Conservation (phyloP, 2,888 invertebrate genomes). For the Tridacna crocea region DNA sequence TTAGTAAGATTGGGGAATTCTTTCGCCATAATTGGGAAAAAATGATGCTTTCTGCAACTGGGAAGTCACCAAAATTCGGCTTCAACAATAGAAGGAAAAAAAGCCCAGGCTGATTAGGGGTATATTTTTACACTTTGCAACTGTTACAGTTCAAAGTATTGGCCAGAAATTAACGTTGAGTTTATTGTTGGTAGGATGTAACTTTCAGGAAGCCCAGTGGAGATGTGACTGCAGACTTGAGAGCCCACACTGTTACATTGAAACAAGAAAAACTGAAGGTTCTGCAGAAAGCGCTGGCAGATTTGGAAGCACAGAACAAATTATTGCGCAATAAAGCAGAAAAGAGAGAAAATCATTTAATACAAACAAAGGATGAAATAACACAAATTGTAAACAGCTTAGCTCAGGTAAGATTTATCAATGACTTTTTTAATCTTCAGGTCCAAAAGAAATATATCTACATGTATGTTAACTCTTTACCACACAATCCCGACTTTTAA, state of each 20-base stretch:
- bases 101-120: too few relatives aligned
- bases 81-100: too few relatives aligned
- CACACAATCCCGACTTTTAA: too few relatives aligned
- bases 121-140: too few relatives aligned
- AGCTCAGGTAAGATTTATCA: constrained; percentile 47
- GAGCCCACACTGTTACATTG: constrained; percentile 30
- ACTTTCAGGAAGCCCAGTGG: constrained; percentile 53
- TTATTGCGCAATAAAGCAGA: constrained; percentile 36
- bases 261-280: constrained; percentile 53
- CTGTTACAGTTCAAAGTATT: too few relatives aligned
- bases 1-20: too few relatives aligned
- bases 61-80: too few relatives aligned
- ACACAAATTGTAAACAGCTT: constrained; percentile 21
- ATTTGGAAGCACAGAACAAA: constrained; percentile 60
- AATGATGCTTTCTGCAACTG: too few relatives aligned
- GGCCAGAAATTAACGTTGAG: too few relatives aligned
- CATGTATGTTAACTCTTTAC: too few relatives aligned
- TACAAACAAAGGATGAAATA: constrained; percentile 42
- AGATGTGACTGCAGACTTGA: constrained; percentile 36
- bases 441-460: not conserved
- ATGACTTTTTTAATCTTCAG: not conserved
- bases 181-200: too few relatives aligned
- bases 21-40: too few relatives aligned
- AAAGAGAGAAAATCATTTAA: constrained; percentile 39
- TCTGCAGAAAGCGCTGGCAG: constrained; percentile 38